Evolutionary conservation across 1,140 invertebrate genomes (phyloP).

Genomic region (Drosophila navojoa): DNA sequence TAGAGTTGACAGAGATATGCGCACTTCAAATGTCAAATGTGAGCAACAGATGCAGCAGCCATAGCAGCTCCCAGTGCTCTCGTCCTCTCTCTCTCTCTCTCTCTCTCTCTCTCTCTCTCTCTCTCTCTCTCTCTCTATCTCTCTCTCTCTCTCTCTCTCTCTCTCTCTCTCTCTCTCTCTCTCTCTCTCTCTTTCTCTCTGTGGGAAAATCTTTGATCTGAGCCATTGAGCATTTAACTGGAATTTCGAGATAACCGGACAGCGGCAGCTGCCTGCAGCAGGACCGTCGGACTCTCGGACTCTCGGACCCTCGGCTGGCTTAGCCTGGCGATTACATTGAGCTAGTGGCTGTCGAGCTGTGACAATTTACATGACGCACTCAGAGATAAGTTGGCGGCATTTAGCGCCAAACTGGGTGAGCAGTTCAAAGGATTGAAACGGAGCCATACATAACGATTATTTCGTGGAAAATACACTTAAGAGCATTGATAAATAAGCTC

Average conservation of each 20-base stretch:
- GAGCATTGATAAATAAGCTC: neutral
- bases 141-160: neutral
- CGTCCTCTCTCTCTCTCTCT: neutral
- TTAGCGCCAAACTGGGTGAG: slow-evolving; percentile 24
- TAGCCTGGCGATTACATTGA: slow-evolving; percentile 57
- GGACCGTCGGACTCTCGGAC: neutral
- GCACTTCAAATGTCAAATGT: slow-evolving; percentile 80
- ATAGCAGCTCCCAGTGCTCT: slow-evolving; percentile 11
- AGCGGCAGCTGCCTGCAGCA: slow-evolving; percentile 14
- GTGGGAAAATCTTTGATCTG: slow-evolving; percentile 74
- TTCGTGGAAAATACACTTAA: slow-evolving; percentile 2
- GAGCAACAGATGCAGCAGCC: slow-evolving; percentile 60
- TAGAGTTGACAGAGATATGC: slow-evolving; percentile 78
- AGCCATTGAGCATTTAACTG: slow-evolving; percentile 71
- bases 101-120: neutral
- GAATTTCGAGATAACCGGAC: slow-evolving; percentile 56
- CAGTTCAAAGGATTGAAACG: slow-evolving; percentile 11
- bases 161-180: slow-evolving; percentile 1
- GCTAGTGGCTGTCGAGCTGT: slow-evolving; percentile 61
- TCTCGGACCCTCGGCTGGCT: slow-evolving; percentile 2
- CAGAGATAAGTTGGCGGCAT: slow-evolving; percentile 38
- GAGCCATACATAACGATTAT: neutral
- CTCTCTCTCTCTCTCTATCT: neutral
- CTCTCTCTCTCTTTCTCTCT: neutral
- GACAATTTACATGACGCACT: slow-evolving; percentile 62